phyloP scores from a whole-genome alignment of 2,113 vertebrate genomes.

The Columba janthina region DNA sequence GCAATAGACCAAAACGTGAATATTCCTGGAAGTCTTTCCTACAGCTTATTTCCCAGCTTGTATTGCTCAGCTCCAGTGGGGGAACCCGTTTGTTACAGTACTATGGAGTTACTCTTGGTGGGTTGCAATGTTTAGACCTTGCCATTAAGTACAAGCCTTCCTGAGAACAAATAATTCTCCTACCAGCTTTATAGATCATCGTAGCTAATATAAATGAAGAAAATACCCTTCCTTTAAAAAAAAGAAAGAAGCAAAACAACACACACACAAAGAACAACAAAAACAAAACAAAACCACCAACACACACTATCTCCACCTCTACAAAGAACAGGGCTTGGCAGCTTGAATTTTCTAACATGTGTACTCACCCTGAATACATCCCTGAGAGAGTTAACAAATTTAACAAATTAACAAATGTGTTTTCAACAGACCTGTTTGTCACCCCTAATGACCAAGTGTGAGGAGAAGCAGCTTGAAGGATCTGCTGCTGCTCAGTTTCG shows the following conservation, averaged over 20 bases:
- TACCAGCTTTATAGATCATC: neutral
- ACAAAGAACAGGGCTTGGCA: neutral
- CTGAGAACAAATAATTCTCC: neutral
- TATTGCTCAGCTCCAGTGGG: neutral
- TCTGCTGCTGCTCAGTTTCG: neutral
- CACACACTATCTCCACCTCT: neutral
- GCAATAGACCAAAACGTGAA: neutral
- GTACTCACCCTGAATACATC: fast-evolving
- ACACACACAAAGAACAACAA: too few species aligned
- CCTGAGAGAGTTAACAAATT: neutral
- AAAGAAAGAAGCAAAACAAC: neutral
- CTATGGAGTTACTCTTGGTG: neutral
- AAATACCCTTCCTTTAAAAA: neutral
- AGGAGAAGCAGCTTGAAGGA: neutral
- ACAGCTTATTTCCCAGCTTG: neutral
- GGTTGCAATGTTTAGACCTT: neutral
- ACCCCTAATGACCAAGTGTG: neutral
- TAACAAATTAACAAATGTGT: neutral
- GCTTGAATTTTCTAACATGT: neutral
- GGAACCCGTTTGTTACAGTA: neutral
- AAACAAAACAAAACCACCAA: too few species aligned
- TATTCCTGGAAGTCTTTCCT: neutral
- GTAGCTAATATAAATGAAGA: neutral
- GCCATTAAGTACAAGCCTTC: neutral
- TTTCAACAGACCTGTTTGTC: neutral